These are phyloP conservation scores for Anguilla rostrata DNA, from an alignment of 2,113 vertebrate species.

Conservation along the genomic window DNA sequence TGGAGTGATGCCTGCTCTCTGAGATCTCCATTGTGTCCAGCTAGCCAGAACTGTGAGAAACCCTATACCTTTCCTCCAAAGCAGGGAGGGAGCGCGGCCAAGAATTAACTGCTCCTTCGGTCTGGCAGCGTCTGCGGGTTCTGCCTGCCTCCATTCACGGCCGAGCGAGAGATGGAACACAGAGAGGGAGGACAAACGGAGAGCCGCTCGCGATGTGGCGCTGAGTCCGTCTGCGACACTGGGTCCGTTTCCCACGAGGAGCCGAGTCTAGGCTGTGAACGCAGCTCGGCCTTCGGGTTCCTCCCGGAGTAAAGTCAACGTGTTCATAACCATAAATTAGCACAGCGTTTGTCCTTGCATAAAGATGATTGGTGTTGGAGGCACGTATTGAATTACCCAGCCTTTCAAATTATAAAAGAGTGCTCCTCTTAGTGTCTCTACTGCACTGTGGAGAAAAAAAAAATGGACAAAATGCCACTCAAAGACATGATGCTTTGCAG, in stretches of 20 bases:
- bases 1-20: constrained; percentile 61
- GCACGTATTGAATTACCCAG: constrained; percentile 42
- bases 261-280: constrained; percentile 14
- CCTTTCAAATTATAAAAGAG: constrained; percentile 33
- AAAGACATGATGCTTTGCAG: not conserved
- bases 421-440: constrained; percentile 16
- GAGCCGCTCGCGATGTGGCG: constrained; percentile 36
- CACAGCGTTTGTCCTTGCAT: constrained; percentile 1
- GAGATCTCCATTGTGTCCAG: constrained; percentile 67
- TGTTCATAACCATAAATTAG: constrained; percentile 31
- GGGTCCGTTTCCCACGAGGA: constrained; percentile 34
- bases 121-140: constrained; percentile 64
- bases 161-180: constrained; percentile 39
- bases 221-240: not conserved
- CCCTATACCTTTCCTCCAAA: constrained; percentile 71
- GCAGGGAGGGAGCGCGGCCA: constrained; percentile 70
- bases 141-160: constrained; percentile 67
- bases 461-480: not conserved
- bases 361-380: constrained; percentile 22
- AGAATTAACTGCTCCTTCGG: constrained; percentile 75
- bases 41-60: constrained; percentile 73
- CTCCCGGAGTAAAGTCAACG: constrained; percentile 29
- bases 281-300: constrained; percentile 5
- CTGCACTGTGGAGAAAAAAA: not conserved
- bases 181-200: constrained; percentile 41